These are phyloP conservation scores for Teleogryllus oceanicus DNA, from an alignment of 2,888 invertebrate species.

Conservation along the genomic window DNA sequence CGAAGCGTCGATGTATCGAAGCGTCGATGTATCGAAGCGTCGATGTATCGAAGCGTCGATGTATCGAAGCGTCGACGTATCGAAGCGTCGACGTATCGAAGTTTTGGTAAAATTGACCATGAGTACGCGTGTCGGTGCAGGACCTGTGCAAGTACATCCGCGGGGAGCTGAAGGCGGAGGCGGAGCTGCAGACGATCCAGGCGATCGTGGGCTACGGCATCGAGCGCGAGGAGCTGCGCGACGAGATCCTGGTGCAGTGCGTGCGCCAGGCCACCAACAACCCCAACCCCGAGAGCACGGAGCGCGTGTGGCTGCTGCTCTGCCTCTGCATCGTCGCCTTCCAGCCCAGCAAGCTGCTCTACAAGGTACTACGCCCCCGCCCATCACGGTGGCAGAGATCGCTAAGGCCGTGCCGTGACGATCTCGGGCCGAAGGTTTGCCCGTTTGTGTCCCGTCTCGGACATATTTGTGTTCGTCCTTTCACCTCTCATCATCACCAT, in stretches of 20 bases:
- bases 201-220: constrained; percentile 81
- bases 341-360: constrained; percentile 79
- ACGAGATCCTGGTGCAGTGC: constrained; percentile 87
- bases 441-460: too few relatives aligned
- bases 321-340: constrained; percentile 89
- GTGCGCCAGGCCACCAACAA: constrained; percentile 86
- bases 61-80: too few relatives aligned
- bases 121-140: constrained; percentile 48
- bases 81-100: too few relatives aligned
- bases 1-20: too few relatives aligned
- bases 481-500: too few relatives aligned
- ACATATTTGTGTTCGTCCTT: too few relatives aligned
- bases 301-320: constrained; percentile 82
- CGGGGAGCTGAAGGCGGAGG: constrained; percentile 80
- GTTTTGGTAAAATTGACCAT: too few relatives aligned
- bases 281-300: constrained; percentile 77
- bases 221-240: constrained; percentile 85
- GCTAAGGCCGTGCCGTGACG: too few relatives aligned
- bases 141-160: constrained; percentile 86
- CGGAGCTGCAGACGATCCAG: constrained; percentile 79
- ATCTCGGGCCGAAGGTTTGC: too few relatives aligned
- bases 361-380: constrained; percentile 53
- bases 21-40: too few relatives aligned
- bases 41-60: too few relatives aligned
- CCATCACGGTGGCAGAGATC: too few relatives aligned